phyloP scores from a whole-genome alignment of 2,797 vertebrate species.

The Amniataba percoides region DNA sequence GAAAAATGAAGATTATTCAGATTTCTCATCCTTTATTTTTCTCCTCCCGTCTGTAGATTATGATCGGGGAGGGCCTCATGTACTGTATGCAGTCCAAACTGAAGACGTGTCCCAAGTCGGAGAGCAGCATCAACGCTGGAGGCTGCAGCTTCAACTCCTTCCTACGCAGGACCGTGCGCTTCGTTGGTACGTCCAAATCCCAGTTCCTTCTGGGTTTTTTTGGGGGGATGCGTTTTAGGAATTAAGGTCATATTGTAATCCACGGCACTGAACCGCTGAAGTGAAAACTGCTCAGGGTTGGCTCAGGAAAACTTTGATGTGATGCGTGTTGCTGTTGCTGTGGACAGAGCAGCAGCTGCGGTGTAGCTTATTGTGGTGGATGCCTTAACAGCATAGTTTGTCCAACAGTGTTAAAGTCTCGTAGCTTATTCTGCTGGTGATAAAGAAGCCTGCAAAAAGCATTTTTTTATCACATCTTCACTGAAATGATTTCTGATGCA shows the following conservation, averaged over 20 bases:
- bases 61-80: slow-evolving; percentile 93
- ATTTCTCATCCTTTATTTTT: neutral
- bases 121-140: slow-evolving; percentile 93
- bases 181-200: slow-evolving; percentile 90
- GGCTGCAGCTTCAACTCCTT: slow-evolving; percentile 98
- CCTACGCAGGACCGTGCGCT: slow-evolving; percentile 93
- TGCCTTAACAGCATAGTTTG: slow-evolving; percentile 1
- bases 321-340: neutral
- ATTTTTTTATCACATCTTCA: neutral
- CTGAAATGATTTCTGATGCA: neutral
- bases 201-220: neutral
- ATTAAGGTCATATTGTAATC: slow-evolving; percentile 18
- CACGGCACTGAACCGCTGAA: neutral
- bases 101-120: slow-evolving; percentile 87
- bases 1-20: neutral
- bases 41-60: slow-evolving; percentile 85
- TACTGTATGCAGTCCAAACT: slow-evolving; percentile 94
- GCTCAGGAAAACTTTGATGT: neutral
- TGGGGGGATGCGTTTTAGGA: neutral
- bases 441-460: neutral
- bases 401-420: neutral
- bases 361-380: neutral
- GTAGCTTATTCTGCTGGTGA: neutral
- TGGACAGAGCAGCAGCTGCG: neutral
- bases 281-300: neutral